Base-by-base conservation (phyloP, 2,113 vertebrate genomes). In the Chlamydotis undulata region DNA sequence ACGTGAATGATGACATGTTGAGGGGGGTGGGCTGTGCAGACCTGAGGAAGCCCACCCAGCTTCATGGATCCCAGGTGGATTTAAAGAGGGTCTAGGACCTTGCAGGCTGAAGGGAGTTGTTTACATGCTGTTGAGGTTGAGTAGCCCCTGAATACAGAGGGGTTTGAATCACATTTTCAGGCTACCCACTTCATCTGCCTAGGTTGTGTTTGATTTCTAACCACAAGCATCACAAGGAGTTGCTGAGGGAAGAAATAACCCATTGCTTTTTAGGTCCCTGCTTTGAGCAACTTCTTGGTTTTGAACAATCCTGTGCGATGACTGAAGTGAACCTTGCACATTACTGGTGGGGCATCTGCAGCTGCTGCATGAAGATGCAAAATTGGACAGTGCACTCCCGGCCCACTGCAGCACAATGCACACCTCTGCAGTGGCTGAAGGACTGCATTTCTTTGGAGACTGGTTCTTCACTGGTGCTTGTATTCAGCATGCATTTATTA, bases 291-390 rank as follows among this genome's bases (percentile, higher is more conserved):
- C 9, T 64, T 43, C 18, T 53, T 35, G 14, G 11, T 78, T 43
- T 8, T 23, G 21, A 56, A 8, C 43, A 76, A 49, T 33, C 60
- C 39, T 49, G 19, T 39, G 23, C 57, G 33, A 23, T 1, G 1
- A 9, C n/a, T 55, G 67, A 75, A 83, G 22, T 21, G 37, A 63
- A 50, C 33, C 31, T 69, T 1, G 0, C 4, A 3, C 6, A 12
- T 39, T 12, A 39, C 26, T 0, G 0, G 7, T 35, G 41, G 41
- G 28, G 19, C 1, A 0, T 19, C 35, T 45, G 23, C 1, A 0
- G 24, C 45, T 1, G 0, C n/a, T 41, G 31, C n/a, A 5, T 14
- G 7, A 67, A 14, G 31, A 28, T n/a, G 31, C 41, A 43, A 43
- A 16, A 43, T 43, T 43, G 41, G 37, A 24, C 26, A 52, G 23